These are phyloP conservation scores for Adelphocoris suturalis DNA, from an alignment of 2,888 invertebrate species.

Conservation along the genomic window DNA sequence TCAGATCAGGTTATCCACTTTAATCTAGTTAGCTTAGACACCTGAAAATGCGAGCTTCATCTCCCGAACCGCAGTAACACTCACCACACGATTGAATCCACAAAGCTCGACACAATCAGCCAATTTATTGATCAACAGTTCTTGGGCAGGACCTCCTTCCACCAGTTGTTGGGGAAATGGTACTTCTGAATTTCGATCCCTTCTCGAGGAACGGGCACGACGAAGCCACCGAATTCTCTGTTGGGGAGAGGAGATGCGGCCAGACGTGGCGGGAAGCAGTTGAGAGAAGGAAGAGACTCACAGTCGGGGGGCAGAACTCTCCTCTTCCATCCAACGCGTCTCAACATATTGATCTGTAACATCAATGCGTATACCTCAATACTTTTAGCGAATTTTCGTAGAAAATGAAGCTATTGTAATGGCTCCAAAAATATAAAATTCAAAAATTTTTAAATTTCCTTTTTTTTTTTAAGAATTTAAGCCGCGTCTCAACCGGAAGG, in stretches of 20 bases:
- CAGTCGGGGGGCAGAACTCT: constrained; percentile 81
- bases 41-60: no score
- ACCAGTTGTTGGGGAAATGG: constrained; percentile 82
- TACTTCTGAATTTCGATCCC: constrained; percentile 82
- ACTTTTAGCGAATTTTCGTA: no score
- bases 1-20: no score
- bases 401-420: no score
- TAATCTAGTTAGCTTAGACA: no score
- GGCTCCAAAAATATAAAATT: no score
- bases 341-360: constrained; percentile 79
- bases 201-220: constrained; percentile 81
- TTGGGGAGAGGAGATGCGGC: constrained; percentile 80
- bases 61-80: neutral
- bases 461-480: no score
- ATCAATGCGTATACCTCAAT: neutral
- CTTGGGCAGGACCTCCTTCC: constrained; percentile 80
- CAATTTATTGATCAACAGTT: constrained; percentile 77
- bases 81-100: constrained; percentile 31
- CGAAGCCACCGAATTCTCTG: constrained; percentile 79
- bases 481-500: no score
- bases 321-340: constrained; percentile 81
- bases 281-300: constrained; percentile 79
- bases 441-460: no score
- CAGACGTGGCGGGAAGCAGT: constrained; percentile 81
- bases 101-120: constrained; percentile 1